Evolutionary conservation across 2,797 vertebrate species (phyloP).

Genomic region (Molothrus ater): DNA sequence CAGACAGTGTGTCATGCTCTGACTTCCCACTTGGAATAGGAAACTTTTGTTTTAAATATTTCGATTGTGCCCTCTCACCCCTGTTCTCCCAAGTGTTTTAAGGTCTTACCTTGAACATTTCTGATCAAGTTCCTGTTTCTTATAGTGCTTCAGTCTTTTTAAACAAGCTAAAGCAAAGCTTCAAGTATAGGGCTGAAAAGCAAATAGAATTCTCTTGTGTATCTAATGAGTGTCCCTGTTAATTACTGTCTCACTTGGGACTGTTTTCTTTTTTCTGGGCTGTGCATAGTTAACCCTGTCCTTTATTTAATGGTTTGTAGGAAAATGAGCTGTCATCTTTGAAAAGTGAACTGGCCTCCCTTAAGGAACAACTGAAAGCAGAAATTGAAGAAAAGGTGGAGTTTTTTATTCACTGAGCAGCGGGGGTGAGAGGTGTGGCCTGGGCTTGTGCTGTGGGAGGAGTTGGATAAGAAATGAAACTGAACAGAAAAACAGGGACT

Average conservation of each 20-base stretch:
- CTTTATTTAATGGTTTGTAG: slow-evolving; percentile 73
- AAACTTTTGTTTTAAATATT: background rate
- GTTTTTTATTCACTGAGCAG: background rate
- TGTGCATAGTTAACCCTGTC: background rate
- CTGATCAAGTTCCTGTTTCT: background rate
- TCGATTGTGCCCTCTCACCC: background rate
- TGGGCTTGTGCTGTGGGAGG: background rate
- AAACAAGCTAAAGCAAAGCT: background rate
- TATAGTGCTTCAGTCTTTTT: background rate
- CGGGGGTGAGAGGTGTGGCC: background rate
- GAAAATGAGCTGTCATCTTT: slow-evolving; percentile 79
- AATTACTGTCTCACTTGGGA: slow-evolving; percentile 4
- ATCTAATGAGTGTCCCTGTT: background rate
- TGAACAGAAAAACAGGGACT: background rate
- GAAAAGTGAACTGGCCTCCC: slow-evolving; percentile 75
- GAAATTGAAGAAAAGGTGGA: slow-evolving; percentile 81
- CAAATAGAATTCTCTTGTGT: background rate
- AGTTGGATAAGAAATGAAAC: background rate
- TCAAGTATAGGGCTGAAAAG: background rate
- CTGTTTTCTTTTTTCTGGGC: background rate
- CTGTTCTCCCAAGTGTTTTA: background rate
- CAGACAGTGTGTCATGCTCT: background rate
- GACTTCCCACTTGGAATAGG: background rate
- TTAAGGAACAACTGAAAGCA: slow-evolving; percentile 81
- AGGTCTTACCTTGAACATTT: background rate